Evolutionary conservation across 2,113 vertebrate genomes (phyloP).

Genomic region (Gobiocypris rarus): DNA sequence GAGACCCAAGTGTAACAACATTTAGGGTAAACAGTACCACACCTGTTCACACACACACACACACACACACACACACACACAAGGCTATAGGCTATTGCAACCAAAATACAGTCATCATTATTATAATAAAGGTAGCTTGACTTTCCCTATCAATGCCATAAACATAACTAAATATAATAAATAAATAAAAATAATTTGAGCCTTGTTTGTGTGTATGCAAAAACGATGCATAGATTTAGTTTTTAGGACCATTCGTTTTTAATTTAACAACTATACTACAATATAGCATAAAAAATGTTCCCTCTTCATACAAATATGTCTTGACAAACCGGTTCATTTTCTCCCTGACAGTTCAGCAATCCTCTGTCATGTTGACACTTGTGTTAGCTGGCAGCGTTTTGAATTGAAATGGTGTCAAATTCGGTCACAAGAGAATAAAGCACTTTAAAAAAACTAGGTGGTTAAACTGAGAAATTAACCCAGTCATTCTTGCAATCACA

Average conservation of each 20-base stretch:
- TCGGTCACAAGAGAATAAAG: no score
- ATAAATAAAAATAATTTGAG: not conserved
- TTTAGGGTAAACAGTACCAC: not conserved
- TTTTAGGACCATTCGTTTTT: no score
- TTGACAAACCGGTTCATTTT: constrained; percentile 38
- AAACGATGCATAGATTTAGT: not conserved
- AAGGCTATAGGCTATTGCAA: no score
- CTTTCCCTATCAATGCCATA: no score
- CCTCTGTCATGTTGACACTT: constrained; percentile 32
- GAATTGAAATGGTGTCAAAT: not conserved
- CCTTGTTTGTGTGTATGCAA: not conserved
- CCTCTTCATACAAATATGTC: not conserved
- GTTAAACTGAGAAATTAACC: not conserved
- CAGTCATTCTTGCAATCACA: not conserved
- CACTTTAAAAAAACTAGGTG: not conserved
- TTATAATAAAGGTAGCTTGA: no score
- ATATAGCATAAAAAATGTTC: no score
- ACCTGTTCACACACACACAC: not conserved
- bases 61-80: no score
- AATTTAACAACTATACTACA: no score
- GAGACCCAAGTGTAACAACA: not conserved
- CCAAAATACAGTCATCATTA: no score
- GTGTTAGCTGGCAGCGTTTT: not conserved
- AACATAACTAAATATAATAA: not conserved
- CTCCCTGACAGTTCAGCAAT: not conserved